A percentile compares a stretch with the other conserved stretches of the same genome.
Evolutionary conservation across 2,113 vertebrate genomes (phyloP).

Genomic region (Pleuronectes platessa): DNA sequence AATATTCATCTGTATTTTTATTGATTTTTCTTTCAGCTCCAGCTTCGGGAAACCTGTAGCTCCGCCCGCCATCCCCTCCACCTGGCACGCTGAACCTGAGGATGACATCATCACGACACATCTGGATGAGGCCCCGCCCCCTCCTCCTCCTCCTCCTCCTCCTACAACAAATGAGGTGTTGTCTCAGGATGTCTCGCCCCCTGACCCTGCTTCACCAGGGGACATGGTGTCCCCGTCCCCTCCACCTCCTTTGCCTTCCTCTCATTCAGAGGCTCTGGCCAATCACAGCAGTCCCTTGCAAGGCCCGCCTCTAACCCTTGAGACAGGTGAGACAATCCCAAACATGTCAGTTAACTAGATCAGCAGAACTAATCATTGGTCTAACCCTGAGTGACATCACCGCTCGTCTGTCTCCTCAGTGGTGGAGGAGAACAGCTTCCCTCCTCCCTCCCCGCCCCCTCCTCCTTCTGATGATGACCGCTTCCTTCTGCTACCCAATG

Average conservation of each 20-base stretch:
- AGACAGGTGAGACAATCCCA: constrained; percentile 70
- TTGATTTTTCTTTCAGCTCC: constrained; percentile 54
- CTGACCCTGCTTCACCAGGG: neutral
- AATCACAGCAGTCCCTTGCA: neutral
- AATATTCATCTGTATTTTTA: neutral
- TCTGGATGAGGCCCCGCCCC: constrained; percentile 49
- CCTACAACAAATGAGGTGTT: neutral
- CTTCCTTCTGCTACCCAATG: constrained; percentile 45
- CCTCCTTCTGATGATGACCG: constrained; percentile 30
- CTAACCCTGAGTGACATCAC: constrained; percentile 4
- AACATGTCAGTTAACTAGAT: neutral
- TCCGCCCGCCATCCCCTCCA: constrained; percentile 70
- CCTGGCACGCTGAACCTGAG: constrained; percentile 44
- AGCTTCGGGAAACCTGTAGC: constrained; percentile 80
- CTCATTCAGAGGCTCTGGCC: neutral
- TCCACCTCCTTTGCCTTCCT: constrained; percentile 34
- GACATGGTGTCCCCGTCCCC: neutral
- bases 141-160: constrained; percentile 60
- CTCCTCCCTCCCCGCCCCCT: constrained; percentile 53
- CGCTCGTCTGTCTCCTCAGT: constrained; percentile 56
- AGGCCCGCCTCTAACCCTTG: constrained; percentile 53
- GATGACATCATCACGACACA: constrained; percentile 65
- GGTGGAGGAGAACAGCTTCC: constrained; percentile 72
- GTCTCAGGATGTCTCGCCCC: constrained; percentile 26
- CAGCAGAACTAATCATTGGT: neutral